Base-by-base conservation (phyloP, 2,888 invertebrate species). In the Amaurobius ferox region DNA sequence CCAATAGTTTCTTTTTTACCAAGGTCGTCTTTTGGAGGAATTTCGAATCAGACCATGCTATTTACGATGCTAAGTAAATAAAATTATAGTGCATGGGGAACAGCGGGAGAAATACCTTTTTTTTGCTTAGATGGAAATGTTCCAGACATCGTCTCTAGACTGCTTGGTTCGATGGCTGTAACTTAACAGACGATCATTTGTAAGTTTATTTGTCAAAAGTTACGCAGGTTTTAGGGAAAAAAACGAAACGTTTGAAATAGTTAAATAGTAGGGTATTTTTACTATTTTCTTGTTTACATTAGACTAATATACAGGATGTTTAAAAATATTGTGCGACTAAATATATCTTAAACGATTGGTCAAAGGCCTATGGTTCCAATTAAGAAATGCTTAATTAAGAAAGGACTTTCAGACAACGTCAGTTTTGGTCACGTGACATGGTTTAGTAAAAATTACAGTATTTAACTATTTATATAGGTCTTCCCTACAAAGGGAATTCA, bases 21-120 rank as follows among this genome's bases (percentile, higher is more conserved):
- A 79, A 79, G 72, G 72, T 64, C 61, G 40, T 30, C 35, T 48
- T 39, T n/a, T 55, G 48, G n/a, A 28, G 61, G 73, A 68, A 74
- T 74, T 74, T 61, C 55, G 64, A 68, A 61, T 61, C 40, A 13
- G 68, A 66, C 66, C 19, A 35, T 23, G 64, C 66, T 66, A 73
- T 74, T 80, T 80, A 66, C 73, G 79, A 79, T 64, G 70, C 62
- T 35, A 79, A 70, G 55, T 44, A 77, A 73, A 73, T 72, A 72
- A 79, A 55, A 48, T 72, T 13, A 29, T 30, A 79, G 64, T 79
- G 71, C 71, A 66, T 44, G 39, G 64, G 64, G 71, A 71, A 79
- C 72, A 30, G 29, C 19, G 13, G 7, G 40, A 70, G n/a, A 44
- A 29, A 61, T 29, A 62, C 62, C 62, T 40, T 5, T 35, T 39